These are phyloP conservation scores for Gasteruption jaculator DNA, from an alignment of 2,888 invertebrate genomes.

Conservation along the genomic window DNA sequence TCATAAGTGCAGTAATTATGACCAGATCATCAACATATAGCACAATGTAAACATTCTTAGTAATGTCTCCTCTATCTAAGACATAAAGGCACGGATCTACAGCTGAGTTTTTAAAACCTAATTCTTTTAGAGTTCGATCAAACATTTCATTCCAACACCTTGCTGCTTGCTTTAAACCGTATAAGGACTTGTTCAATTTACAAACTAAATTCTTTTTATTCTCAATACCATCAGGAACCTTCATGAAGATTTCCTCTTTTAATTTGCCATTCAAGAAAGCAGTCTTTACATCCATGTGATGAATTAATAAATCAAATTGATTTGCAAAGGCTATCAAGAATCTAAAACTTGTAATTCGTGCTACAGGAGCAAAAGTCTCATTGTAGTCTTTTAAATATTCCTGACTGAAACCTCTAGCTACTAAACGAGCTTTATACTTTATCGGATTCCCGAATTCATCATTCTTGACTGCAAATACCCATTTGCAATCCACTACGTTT, in stretches of 20 bases:
- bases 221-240: slow-evolving; percentile 17
- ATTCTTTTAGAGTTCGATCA: slow-evolving; percentile 2
- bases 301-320: slow-evolving; percentile 16
- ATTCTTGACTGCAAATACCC: slow-evolving; percentile 17
- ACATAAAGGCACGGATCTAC: slow-evolving; percentile 15
- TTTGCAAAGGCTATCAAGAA: slow-evolving; percentile 21
- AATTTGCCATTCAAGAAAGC: slow-evolving; percentile 19
- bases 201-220: slow-evolving; percentile 13
- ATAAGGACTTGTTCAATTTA: slow-evolving; percentile 19
- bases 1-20: not conserved
- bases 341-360: slow-evolving; percentile 19
- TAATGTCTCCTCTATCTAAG: slow-evolving; percentile 5
- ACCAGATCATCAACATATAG: too few species aligned
- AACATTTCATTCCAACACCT: slow-evolving; percentile 17
- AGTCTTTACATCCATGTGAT: slow-evolving; percentile 20
- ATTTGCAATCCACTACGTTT: slow-evolving; percentile 17
- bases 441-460: slow-evolving; percentile 14
- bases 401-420: slow-evolving; percentile 19
- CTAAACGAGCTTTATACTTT: slow-evolving; percentile 20
- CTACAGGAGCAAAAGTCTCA: slow-evolving; percentile 22
- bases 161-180: slow-evolving; percentile 14
- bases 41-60: slow-evolving; percentile 7
- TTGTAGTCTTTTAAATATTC: slow-evolving; percentile 18
- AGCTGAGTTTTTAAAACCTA: slow-evolving; percentile 8
- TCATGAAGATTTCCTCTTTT: slow-evolving; percentile 22